Evolutionary conservation across 1,140 invertebrate genomes (phyloP), one percentile per base, ranked within the genome.

Genomic region (Drosophila insularis): DNA sequence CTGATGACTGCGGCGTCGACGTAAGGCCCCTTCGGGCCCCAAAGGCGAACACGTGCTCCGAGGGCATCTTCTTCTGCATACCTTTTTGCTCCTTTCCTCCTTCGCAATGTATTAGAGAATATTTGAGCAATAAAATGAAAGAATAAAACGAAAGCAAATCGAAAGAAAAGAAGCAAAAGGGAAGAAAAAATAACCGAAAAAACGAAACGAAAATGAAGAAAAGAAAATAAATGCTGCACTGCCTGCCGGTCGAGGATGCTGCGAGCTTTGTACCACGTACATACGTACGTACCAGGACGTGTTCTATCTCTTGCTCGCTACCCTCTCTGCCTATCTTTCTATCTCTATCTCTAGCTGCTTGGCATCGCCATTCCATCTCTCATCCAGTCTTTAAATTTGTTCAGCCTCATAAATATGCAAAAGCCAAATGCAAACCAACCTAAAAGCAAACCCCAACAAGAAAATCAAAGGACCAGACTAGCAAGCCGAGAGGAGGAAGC

Each of bases 361-460:
- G 27, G 27, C 27, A 50, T n/a, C n/a, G n/a, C n/a, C n/a, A n/a
- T n/a, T n/a, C n/a, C n/a, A n/a, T 50, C 43, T 50, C 43, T 65
- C 31, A 11, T 53, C 21, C 60, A 13, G 56, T 13, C 27, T 19
- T 21, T 59, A 35, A 35, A 35, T 31, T 32, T 23, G 31, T 40
- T 61, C 68, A 63, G 74, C 82, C 78, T 87, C 71, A 87, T 87
- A 85, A 81, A 85, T 87, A 87, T 86, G 81, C 81, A 81, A 85
- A 81, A 74, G 72, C 55, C 63, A 86, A 81, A 81, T 81, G 74
- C 78, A 85, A 81, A 71, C 53, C 74, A 74, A 78, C 65, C 81
- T 63, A 66, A 80, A 77, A 13, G 65, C 66, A 82, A 46, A 56
- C 50, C 43, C 63, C 82, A 46, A 61, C 37, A 39, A 60, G 11